Evolutionary conservation across 1,140 invertebrate species (phyloP).

Genomic region (Mycetomoellerius zeteki): DNA sequence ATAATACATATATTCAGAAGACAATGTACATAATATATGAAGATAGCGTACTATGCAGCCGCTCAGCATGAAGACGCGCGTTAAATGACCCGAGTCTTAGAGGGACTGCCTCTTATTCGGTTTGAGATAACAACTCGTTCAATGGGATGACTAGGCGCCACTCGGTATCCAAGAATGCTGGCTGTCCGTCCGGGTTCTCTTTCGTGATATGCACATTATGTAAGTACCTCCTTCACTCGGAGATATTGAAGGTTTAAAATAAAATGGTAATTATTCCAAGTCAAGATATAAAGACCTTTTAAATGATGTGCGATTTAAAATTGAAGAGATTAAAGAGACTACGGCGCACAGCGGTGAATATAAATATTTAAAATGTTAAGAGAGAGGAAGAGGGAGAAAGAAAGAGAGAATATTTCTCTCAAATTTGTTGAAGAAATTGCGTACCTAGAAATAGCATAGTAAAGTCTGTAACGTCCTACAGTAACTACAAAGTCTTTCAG

Average conservation of each 20-base stretch:
- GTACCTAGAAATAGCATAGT: background rate
- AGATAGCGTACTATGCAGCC: constrained; percentile 6
- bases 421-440: constrained; percentile 22
- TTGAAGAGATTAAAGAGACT: constrained; percentile 6
- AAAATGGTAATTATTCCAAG: constrained; percentile 39
- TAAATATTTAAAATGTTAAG: constrained; percentile 27
- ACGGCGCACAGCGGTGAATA: background rate
- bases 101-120: constrained; percentile 77
- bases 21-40: constrained; percentile 2
- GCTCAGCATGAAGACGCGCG: constrained; percentile 22
- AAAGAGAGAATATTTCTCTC: background rate
- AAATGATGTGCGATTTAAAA: constrained; percentile 17
- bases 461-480: background rate
- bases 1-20: background rate
- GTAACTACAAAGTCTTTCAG: background rate
- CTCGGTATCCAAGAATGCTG: constrained; percentile 81
- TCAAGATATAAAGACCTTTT: background rate
- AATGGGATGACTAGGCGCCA: constrained; percentile 80
- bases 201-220: constrained; percentile 57
- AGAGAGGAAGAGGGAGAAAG: background rate
- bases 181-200: constrained; percentile 46
- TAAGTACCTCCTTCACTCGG: constrained; percentile 22
- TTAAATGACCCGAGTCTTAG: constrained; percentile 62
- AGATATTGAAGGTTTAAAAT: constrained; percentile 12
- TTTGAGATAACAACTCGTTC: constrained; percentile 83